Evolutionary conservation across 2,113 vertebrate species (phyloP).

Genomic region (Poeciliopsis prolifica): DNA sequence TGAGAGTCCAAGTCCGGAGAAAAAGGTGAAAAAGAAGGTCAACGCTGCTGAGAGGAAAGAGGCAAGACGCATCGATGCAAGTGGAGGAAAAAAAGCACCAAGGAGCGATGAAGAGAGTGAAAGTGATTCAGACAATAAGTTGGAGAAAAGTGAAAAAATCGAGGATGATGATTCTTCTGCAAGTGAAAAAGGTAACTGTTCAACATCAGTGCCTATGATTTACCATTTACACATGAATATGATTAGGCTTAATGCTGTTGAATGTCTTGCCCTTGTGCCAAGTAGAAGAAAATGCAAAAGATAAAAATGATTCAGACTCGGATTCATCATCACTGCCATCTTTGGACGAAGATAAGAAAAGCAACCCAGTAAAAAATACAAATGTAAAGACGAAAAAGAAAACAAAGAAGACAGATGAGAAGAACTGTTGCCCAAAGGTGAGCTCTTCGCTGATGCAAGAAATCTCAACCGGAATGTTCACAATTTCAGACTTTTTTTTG

Average conservation of each 20-base stretch:
- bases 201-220: background rate
- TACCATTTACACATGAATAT: background rate
- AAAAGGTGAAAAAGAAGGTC: constrained; percentile 33
- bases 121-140: background rate
- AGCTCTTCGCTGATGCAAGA: background rate
- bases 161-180: constrained; percentile 40
- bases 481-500: too few species aligned
- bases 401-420: constrained; percentile 6
- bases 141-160: constrained; percentile 22
- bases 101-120: constrained; percentile 27
- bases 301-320: constrained; percentile 41
- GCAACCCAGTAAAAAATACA: constrained; percentile 1
- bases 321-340: constrained; percentile 76
- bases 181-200: constrained; percentile 59
- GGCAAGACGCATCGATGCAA: constrained; percentile 5
- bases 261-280: background rate
- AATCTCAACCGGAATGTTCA: too few species aligned
- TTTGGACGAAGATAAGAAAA: constrained; percentile 63
- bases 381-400: constrained; percentile 39
- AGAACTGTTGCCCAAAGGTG: constrained; percentile 60
- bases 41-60: background rate
- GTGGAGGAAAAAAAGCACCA: constrained; percentile 57
- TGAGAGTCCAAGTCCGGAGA: constrained; percentile 7
- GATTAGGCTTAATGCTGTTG: background rate
- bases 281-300: constrained; percentile 37